These are phyloP conservation scores for Potorous gilbertii DNA, from an alignment of 2,797 vertebrate genomes.

Conservation along the genomic window DNA sequence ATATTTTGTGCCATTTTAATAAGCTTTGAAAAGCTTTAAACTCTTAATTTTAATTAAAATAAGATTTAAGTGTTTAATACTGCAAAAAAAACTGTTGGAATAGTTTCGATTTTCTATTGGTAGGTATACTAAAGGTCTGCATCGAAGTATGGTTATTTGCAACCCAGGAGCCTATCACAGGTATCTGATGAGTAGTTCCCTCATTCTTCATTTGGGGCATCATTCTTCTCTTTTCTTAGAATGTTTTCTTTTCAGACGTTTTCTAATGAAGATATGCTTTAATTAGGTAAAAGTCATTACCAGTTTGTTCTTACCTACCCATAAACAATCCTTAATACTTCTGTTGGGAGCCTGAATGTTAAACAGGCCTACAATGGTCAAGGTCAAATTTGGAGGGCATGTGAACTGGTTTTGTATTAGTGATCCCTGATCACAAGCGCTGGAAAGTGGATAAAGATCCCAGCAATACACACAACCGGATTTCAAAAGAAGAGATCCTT, in stretches of 20 bases:
- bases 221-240: slow-evolving; percentile 26
- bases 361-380: slow-evolving; percentile 33
- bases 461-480: neutral
- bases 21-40: too few species aligned
- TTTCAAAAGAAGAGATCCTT: slow-evolving; percentile 51
- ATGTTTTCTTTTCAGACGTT: slow-evolving; percentile 47
- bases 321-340: slow-evolving; percentile 53
- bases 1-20: too few species aligned
- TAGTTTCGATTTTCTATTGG: neutral
- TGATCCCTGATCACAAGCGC: slow-evolving; percentile 49
- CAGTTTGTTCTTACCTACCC: slow-evolving; percentile 68
- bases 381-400: slow-evolving; percentile 39
- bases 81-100: neutral
- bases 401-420: slow-evolving; percentile 15
- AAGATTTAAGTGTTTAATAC: neutral
- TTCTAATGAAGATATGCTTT: slow-evolving; percentile 58
- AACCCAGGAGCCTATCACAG: neutral
- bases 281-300: slow-evolving; percentile 61
- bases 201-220: slow-evolving; percentile 19
- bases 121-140: neutral
- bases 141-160: neutral
- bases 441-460: slow-evolving; percentile 45
- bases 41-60: too few species aligned
- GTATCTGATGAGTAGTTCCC: slow-evolving; percentile 23
- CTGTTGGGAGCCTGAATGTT: slow-evolving; percentile 60